Conservation (phyloP, 2,797 vertebrate species). For the Melanotaenia nigrans region DNA sequence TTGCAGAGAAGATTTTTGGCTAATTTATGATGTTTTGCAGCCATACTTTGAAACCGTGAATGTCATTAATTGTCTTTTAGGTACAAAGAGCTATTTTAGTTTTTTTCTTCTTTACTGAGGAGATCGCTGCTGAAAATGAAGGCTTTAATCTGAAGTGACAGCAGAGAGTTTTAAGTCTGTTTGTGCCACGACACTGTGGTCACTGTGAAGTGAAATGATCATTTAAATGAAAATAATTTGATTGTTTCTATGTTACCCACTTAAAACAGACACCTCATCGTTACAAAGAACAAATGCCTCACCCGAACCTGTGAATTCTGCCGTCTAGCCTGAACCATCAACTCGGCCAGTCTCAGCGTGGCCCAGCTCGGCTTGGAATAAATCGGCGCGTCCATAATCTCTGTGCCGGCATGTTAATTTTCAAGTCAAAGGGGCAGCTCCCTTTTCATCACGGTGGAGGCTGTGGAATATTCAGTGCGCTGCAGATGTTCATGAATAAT, state of each 20-base stretch:
- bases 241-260: conserved; percentile 35
- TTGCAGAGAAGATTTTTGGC: not conserved
- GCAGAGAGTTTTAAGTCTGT: conserved; percentile 1
- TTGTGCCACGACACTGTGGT: conserved; percentile 30
- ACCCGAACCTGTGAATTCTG: conserved; percentile 45
- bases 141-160: conserved; percentile 20
- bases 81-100: not conserved
- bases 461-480: conserved; percentile 91
- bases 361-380: conserved; percentile 69
- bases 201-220: conserved; percentile 46
- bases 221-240: conserved; percentile 31
- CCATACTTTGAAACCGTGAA: not conserved
- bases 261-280: conserved; percentile 24
- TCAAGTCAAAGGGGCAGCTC: conserved; percentile 89
- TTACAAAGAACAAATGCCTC: conserved; percentile 53
- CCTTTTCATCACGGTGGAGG: conserved; percentile 86
- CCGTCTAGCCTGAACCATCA: conserved; percentile 44
- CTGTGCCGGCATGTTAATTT: conserved; percentile 91
- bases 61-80: not conserved
- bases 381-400: conserved; percentile 76
- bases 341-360: conserved; percentile 60
- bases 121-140: conserved; percentile 4
- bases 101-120: conserved; percentile 4
- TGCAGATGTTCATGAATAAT: conserved; percentile 99
- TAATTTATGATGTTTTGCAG: not conserved